Evolutionary conservation across 2,888 invertebrate species (phyloP), one percentile per base, ranked within the genome.

Genomic region (Ametastegia equiseti): DNA sequence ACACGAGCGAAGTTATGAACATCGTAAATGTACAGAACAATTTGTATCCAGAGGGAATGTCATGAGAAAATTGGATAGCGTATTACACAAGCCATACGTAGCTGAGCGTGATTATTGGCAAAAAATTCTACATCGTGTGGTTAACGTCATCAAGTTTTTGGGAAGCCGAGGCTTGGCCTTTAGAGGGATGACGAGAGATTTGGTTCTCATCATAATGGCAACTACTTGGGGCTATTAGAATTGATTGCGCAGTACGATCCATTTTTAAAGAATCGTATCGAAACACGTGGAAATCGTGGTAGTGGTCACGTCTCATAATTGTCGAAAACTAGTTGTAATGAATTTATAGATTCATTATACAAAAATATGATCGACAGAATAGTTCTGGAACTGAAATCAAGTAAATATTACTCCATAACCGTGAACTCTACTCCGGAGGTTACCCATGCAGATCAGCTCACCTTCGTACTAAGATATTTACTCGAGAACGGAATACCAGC

Each of bases 161-260:
- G 83, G 83, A 63, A 80, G 75, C 82, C 82, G 85, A 60, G 86
- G 85, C 57, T 80, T 85, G 78, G 83, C 84, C 45, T 85, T 86
- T 65, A 65, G 84, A 69, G 85, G 84, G 60, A 73, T 15, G 60
- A 84, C 78, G 84, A 86, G 83, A 80, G 78, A 79, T 65, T 85
- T 82, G 83, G 84, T 84, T 83, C 71, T 50, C 79, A 13, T 33
- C 81, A 78, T 60, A 86, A 85, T 82, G 85, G 84, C 15, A 85
- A 84, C 83, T 85, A 80, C 69, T 71, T 84, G 13, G 84, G 84
- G 19, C 77, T 83, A 39, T 77, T 84, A 67, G 85, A 86, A 84
- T 83, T 85, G 73, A 45, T 86, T 80, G 81, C 85, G 15, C 82
- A 86, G 80, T 86, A 83, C 71, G 85, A 84, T 81, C 83, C 83